Base-by-base conservation (phyloP, 2,888 invertebrate species). In the Eupithecia dodoneata region DNA sequence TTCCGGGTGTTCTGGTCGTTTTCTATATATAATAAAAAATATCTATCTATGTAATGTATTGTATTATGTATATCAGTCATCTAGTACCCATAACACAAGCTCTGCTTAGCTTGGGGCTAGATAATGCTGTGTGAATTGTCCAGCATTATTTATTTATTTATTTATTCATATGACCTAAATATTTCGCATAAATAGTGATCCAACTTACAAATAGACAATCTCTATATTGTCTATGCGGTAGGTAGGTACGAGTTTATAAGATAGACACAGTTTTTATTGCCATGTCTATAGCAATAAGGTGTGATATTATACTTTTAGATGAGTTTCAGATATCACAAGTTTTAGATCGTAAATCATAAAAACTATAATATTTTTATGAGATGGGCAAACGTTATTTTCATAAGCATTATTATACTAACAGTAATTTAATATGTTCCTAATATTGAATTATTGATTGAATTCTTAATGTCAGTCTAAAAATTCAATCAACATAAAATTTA, bases 391-490 rank as follows among this genome's bases (percentile, higher is more conserved):
- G 63, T 63, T 74, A 76, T 79, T 74, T 76, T 76, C 79, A 76
- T 79, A 75, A 72, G 47, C 72, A 47, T 70, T 69, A 76, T 80
- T 71, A 75, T 44, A 73, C 55, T 75, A 76, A 77, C 71, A 72
- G 76, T 77, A 72, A 63, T 69, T 72, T 79, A 74, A 76, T 78
- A 75, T 72, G 44, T 72, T 63, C 41, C 71, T 78, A 76, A 79
- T 67, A 71, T 75, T 80, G 75, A 80, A 75, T 77, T 78, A 80
- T 80, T 76, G 78, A 78, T 79, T 76, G 72, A 80, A 80, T 76
- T 30, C 4, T 13, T 65, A 73, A 73, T 71, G 55, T 69, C 77
- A 75, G 73, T 49, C 70, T 10, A 49, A 49, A 74, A 79, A 74
- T 76, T 76, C 70, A 79, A 79, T 79, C 74, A 76, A 72, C 72